These are phyloP conservation scores for Elanus axillaris DNA, from an alignment of 2,113 vertebrate genomes.

Conservation along the genomic window DNA sequence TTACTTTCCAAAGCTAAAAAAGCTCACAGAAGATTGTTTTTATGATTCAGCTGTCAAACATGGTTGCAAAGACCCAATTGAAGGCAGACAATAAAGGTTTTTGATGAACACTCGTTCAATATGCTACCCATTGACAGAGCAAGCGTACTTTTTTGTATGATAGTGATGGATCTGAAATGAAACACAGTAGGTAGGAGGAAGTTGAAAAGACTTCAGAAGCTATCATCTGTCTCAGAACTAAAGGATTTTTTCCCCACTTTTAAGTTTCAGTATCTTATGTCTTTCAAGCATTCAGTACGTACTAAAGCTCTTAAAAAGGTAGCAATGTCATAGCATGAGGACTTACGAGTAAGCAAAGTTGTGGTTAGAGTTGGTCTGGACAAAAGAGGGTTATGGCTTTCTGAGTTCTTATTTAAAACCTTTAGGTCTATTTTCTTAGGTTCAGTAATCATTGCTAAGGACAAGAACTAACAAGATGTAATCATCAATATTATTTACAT, in stretches of 20 bases:
- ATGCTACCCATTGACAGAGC: neutral
- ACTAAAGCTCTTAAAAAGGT: neutral
- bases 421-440: neutral
- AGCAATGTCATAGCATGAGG: neutral
- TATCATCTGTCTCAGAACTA: neutral
- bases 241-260: neutral
- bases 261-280: neutral
- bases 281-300: neutral
- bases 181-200: neutral
- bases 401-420: neutral
- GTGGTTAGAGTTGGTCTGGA: neutral
- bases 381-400: neutral
- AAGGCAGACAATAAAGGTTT: neutral
- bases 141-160: neutral
- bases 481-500: neutral
- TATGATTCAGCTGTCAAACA: neutral
- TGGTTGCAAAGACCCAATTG: neutral
- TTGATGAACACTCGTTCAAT: neutral
- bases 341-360: neutral
- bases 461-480: neutral
- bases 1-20: neutral
- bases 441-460: neutral
- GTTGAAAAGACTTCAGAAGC: conserved; percentile 4
- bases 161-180: neutral
- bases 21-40: neutral